Evolutionary conservation across 2,113 vertebrate species (phyloP).

Genomic region (Triplophysa rosa): DNA sequence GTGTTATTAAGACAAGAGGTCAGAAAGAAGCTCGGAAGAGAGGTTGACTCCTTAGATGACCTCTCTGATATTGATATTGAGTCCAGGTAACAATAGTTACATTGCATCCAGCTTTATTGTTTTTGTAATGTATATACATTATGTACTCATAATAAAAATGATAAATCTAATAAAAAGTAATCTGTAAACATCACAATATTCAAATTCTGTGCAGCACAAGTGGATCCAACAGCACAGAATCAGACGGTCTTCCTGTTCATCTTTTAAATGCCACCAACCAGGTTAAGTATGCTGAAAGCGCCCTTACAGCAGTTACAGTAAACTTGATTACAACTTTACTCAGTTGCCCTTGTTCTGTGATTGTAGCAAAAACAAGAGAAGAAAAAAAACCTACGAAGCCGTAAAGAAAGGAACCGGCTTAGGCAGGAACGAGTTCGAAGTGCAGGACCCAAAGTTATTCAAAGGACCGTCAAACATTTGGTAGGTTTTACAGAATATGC

Average conservation of each 20-base stretch:
- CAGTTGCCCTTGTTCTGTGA: not conserved
- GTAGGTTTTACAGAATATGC: slow-evolving; percentile 41
- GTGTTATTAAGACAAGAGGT: slow-evolving; percentile 67
- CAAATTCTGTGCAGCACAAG: slow-evolving; percentile 75
- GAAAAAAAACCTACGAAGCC: slow-evolving; percentile 74
- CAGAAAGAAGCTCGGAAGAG: slow-evolving; percentile 67
- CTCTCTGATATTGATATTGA: slow-evolving; percentile 83
- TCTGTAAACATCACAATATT: not conserved
- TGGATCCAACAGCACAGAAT: slow-evolving; percentile 87
- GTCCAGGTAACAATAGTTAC: slow-evolving; percentile 78
- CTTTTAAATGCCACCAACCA: slow-evolving; percentile 57
- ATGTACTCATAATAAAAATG: not conserved
- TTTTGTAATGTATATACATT: not conserved
- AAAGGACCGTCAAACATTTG: slow-evolving; percentile 38
- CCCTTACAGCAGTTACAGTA: not conserved
- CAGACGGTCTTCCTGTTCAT: slow-evolving; percentile 75
- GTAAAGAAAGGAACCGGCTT: slow-evolving; percentile 74
- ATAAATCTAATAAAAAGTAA: not conserved
- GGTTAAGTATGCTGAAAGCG: slow-evolving; percentile 42
- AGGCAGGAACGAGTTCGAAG: slow-evolving; percentile 40
- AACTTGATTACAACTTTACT: not conserved
- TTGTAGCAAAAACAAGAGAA: slow-evolving; percentile 54
- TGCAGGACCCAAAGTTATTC: slow-evolving; percentile 27
- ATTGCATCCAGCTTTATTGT: not conserved
- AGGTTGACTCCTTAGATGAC: slow-evolving; percentile 66